These are phyloP conservation scores for Heliothis virescens DNA, from an alignment of 1,140 invertebrate genomes.

Conservation along the genomic window DNA sequence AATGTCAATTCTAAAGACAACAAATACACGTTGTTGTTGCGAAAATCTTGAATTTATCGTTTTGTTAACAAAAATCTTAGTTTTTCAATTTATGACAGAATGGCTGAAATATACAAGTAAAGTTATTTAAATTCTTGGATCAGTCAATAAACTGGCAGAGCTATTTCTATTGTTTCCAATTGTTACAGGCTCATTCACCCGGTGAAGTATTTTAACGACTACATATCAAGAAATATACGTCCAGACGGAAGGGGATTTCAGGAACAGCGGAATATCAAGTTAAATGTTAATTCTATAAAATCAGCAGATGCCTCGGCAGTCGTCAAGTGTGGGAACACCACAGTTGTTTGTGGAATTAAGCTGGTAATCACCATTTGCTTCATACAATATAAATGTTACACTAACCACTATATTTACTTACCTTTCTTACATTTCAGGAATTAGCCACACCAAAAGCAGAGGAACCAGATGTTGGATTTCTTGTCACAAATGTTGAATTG, in stretches of 20 bases:
- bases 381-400: background rate
- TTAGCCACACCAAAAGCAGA: constrained; percentile 90
- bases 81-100: constrained; percentile 31
- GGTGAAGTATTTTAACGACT: constrained; percentile 78
- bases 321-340: constrained; percentile 80
- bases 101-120: constrained; percentile 77
- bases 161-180: constrained; percentile 34
- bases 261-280: constrained; percentile 74
- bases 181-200: constrained; percentile 76
- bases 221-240: constrained; percentile 69
- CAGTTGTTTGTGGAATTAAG: constrained; percentile 78
- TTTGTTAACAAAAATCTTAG: no score
- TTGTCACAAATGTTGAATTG: constrained; percentile 93
- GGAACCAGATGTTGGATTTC: constrained; percentile 89
- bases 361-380: constrained; percentile 61
- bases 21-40: background rate
- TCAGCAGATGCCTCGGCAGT: constrained; percentile 76
- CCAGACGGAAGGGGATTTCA: constrained; percentile 75
- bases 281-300: constrained; percentile 76
- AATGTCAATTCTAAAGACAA: background rate
- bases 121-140: constrained; percentile 18
- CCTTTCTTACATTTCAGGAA: constrained; percentile 86
- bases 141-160: background rate
- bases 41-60: background rate
- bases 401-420: no score